Evolutionary conservation across 1,140 invertebrate species (phyloP).

Genomic region (Drosophila malerkotliana): DNA sequence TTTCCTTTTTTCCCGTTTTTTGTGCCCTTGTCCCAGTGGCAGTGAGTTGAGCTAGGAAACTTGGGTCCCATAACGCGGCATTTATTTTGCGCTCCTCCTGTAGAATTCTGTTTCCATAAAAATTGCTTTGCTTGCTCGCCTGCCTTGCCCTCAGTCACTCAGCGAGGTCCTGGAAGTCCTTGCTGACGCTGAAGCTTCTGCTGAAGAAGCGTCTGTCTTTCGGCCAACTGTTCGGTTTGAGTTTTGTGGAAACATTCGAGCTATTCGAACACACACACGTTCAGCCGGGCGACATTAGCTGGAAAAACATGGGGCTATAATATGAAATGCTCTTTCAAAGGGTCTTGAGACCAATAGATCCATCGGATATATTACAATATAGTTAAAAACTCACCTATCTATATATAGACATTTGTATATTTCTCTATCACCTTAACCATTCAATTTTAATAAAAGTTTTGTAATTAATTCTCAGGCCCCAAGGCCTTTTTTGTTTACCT

Average conservation of each 20-base stretch:
- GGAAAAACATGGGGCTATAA: conserved; percentile 15
- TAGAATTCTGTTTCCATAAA: conserved; percentile 75
- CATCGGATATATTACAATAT: neutral
- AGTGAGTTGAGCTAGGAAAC: conserved; percentile 36
- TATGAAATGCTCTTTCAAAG: conserved; percentile 23
- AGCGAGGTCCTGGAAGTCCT: conserved; percentile 41
- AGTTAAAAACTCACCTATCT: neutral
- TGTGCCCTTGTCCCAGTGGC: conserved; percentile 54
- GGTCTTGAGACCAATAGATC: neutral
- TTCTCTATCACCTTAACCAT: too few relatives aligned
- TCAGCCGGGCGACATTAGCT: conserved; percentile 28
- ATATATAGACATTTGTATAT: too few relatives aligned
- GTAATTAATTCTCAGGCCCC: neutral
- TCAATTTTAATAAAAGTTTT: neutral
- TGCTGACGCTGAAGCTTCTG: conserved; percentile 36
- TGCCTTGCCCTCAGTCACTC: conserved; percentile 30
- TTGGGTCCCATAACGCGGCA: conserved; percentile 77
- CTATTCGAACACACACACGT: conserved; percentile 36
- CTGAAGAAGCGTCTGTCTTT: conserved; percentile 30
- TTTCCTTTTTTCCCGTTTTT: conserved; percentile 34
- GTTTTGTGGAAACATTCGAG: conserved; percentile 71
- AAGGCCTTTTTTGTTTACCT: neutral
- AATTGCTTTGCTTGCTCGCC: conserved; percentile 74
- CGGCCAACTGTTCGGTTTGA: conserved; percentile 65
- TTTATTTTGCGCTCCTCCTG: conserved; percentile 62